Conservation (phyloP, 2,888 invertebrate species). For the Patella depressa region DNA sequence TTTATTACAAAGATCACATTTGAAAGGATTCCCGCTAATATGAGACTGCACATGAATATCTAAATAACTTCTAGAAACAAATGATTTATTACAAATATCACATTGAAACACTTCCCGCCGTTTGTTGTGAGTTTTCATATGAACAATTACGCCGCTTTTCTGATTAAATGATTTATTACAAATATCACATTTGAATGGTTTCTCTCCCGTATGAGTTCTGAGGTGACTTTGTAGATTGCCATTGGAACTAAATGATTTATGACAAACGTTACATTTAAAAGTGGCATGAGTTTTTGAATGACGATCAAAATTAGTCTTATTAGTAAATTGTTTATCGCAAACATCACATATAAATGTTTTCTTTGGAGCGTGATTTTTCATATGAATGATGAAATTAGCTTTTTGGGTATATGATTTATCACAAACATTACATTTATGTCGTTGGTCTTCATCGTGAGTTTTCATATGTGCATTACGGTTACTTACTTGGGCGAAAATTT, state of each 20-base stretch:
- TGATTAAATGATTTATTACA: not conserved
- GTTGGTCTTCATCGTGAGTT: not conserved
- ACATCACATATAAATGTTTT: not conserved
- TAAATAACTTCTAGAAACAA: too few species aligned
- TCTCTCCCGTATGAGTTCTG: not conserved
- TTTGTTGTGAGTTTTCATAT: not conserved
- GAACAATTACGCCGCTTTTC: not conserved
- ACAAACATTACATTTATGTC: not conserved
- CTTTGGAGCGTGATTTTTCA: not conserved
- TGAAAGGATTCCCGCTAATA: too few species aligned
- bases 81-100: too few species aligned
- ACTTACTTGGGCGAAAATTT: not conserved
- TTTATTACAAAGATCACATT: too few species aligned
- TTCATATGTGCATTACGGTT: not conserved
- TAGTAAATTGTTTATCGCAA: not conserved
- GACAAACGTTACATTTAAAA: not conserved
- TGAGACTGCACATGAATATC: too few species aligned
- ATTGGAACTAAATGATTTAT: not conserved
- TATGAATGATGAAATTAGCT: not conserved
- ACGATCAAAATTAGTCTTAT: not conserved
- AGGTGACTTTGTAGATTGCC: not conserved
- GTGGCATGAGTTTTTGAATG: not conserved
- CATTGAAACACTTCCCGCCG: not conserved
- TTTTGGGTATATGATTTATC: not conserved
- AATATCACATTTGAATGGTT: not conserved